These are phyloP conservation scores for Tanytarsus gracilentus DNA, from an alignment of 2,888 invertebrate species.

Conservation along the genomic window DNA sequence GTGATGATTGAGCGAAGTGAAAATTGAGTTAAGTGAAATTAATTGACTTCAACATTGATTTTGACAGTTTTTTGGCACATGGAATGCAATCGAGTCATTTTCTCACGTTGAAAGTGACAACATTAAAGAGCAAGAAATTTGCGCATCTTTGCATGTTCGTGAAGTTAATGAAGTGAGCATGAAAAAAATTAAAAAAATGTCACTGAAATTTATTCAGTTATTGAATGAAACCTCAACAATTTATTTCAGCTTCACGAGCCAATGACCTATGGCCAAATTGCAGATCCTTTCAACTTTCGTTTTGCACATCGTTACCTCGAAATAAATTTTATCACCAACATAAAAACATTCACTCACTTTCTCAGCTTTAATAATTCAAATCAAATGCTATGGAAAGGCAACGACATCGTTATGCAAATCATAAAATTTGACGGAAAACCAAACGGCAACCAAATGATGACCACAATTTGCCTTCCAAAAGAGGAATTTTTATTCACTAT, in stretches of 20 bases:
- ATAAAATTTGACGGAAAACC: background rate
- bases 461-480: background rate
- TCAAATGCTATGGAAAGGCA: background rate
- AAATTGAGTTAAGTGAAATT: no score
- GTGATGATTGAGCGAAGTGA: no score
- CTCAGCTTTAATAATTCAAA: background rate
- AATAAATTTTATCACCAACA: background rate
- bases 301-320: background rate
- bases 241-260: background rate
- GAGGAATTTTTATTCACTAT: background rate
- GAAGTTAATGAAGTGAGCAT: constrained; percentile 5
- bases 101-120: background rate
- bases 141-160: background rate
- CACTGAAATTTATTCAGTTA: no score
- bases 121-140: background rate
- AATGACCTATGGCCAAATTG: background rate
- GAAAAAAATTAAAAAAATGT: no score
- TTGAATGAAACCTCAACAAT: background rate
- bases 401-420: background rate
- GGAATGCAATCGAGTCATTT: constrained; percentile 6
- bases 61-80: background rate
- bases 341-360: background rate
- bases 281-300: background rate
- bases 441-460: background rate
- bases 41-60: no score